Evolutionary conservation across 2,797 vertebrate genomes (phyloP).

Genomic region (Pangasius sanitwongsei): DNA sequence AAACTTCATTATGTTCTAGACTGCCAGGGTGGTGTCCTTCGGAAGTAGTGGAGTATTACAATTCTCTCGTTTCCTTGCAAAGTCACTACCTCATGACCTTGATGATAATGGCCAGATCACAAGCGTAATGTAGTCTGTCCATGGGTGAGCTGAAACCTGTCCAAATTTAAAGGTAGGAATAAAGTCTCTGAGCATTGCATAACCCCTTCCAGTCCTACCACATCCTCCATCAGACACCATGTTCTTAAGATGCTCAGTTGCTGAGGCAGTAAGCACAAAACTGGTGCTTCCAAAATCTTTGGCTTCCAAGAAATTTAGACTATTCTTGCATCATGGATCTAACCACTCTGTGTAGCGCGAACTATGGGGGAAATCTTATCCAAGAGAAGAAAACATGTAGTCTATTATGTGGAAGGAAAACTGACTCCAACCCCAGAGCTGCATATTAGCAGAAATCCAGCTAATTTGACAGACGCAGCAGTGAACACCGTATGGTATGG

Average conservation of each 20-base stretch:
- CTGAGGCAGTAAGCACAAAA: not conserved
- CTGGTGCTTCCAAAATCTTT: not conserved
- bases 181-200: not conserved
- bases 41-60: not conserved
- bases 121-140: not conserved
- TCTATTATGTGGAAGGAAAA: not conserved
- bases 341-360: not conserved
- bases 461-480: conserved; percentile 15
- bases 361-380: not conserved
- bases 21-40: not conserved
- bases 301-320: not conserved
- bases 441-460: conserved; percentile 4
- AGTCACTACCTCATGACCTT: not conserved
- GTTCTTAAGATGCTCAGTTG: not conserved
- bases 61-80: not conserved
- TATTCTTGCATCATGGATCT: not conserved
- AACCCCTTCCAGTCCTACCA: not conserved
- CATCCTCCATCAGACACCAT: not conserved
- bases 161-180: not conserved
- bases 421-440: not conserved
- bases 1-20: not conserved
- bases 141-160: not conserved
- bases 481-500: not conserved
- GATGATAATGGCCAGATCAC: not conserved
- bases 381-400: conserved; percentile 2